Percentiles rank a stretch among this genome's conserved stretches.
These are phyloP conservation scores for Belonocnema kinseyi DNA, from an alignment of 1,140 invertebrate genomes.

Conservation along the genomic window DNA sequence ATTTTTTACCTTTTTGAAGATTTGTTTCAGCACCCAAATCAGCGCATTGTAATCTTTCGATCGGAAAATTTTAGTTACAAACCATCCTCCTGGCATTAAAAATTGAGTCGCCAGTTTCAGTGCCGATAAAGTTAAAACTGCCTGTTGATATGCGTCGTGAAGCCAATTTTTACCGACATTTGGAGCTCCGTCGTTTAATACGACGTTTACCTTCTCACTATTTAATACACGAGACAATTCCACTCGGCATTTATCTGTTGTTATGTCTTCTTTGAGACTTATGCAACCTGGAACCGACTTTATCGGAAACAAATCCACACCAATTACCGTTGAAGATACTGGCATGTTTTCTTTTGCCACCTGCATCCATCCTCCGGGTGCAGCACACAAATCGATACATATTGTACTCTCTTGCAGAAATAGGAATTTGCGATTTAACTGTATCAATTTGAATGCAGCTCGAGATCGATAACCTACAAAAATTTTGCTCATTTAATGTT, in stretches of 20 bases:
- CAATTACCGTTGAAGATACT: conserved; percentile 94
- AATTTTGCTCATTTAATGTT: conserved; percentile 10
- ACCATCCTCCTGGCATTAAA: conserved; percentile 95
- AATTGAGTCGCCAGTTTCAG: conserved; percentile 96
- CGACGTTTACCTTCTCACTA: conserved; percentile 97
- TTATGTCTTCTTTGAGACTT: conserved; percentile 95
- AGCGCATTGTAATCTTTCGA: conserved; percentile 98
- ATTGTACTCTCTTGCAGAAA: conserved; percentile 97
- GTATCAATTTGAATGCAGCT: conserved; percentile 99
- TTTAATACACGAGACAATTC: conserved; percentile 90
- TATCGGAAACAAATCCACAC: conserved; percentile 97
- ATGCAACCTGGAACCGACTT: conserved; percentile 94
- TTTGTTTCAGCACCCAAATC: conserved; percentile 96
- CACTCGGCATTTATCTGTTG: conserved; percentile 91
- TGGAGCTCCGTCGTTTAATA: conserved; percentile 98
- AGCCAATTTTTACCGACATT: conserved; percentile 99
- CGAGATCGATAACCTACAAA: conserved; percentile 93
- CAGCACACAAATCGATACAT: conserved; percentile 98
- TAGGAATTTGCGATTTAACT: conserved; percentile 97
- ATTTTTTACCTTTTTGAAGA: conserved; percentile 88
- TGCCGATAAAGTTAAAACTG: conserved; percentile 91
- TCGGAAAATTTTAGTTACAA: conserved; percentile 99
- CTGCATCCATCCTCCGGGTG: conserved; percentile 99
- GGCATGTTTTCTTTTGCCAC: conserved; percentile 99
- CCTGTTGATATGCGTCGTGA: conserved; percentile 97